phyloP scores from a whole-genome alignment of 2,113 vertebrate genomes.

The Phalacrocorax pelagicus region DNA sequence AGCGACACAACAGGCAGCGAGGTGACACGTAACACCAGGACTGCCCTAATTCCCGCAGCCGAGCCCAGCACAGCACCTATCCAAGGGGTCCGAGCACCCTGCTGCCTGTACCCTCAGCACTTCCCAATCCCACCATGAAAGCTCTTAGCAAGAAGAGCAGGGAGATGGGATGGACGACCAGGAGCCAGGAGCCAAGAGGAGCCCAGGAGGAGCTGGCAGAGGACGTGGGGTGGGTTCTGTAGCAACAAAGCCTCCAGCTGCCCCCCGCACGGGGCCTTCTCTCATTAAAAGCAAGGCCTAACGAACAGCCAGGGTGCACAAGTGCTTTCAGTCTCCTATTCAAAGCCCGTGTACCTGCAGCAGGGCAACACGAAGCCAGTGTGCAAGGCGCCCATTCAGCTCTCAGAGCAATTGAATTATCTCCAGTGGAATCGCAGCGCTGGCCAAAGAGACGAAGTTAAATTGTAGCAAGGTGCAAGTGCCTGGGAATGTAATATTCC shows the following conservation, averaged over 20 bases:
- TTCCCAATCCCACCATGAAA: neutral
- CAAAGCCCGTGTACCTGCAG: neutral
- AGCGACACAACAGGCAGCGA: neutral
- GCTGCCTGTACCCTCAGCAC: neutral
- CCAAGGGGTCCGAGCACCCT: neutral
- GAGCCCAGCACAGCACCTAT: neutral
- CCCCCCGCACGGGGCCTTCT: rapidly evolving
- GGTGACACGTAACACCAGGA: neutral
- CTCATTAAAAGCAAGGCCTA: neutral
- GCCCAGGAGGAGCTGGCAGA: neutral
- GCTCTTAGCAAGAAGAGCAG: neutral
- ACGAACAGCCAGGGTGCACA: neutral
- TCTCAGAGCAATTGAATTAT: conserved; percentile 70
- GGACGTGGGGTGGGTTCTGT: neutral
- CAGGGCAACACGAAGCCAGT: neutral
- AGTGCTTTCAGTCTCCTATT: neutral
- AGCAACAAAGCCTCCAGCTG: neutral
- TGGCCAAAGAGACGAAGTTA: conserved; percentile 69
- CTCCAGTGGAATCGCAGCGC: conserved; percentile 55
- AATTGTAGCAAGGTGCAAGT: conserved; percentile 66
- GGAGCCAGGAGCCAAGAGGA: neutral
- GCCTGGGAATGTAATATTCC: conserved; percentile 75
- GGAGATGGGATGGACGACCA: neutral
- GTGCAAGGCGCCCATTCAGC: conserved; percentile 35
- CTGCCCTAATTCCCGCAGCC: neutral